phyloP scores from a whole-genome alignment of 2,888 invertebrate genomes.

The Bimastos eiseni region DNA sequence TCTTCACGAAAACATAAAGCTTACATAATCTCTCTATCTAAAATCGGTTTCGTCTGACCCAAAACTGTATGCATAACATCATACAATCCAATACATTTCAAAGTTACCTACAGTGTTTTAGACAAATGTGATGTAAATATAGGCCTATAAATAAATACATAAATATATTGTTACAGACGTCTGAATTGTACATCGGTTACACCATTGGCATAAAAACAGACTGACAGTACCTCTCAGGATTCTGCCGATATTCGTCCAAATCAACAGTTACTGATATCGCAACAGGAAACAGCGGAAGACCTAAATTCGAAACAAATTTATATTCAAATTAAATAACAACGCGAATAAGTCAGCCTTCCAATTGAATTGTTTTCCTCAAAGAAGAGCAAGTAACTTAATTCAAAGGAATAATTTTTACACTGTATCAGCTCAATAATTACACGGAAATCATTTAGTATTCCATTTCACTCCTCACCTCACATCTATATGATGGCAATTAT shows the following conservation, averaged over 20 bases:
- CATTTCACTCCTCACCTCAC: neutral
- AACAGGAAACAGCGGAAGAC: constrained; percentile 24
- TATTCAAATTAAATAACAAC: neutral
- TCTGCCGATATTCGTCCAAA: constrained; percentile 10
- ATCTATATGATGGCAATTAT: neutral
- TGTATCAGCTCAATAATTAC: neutral
- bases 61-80: no score
- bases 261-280: neutral
- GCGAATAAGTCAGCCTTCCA: neutral
- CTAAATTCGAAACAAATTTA: neutral
- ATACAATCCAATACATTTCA: no score
- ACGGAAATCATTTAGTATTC: neutral
- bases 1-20: no score
- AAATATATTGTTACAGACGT: no score
- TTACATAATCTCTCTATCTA: no score
- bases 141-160: no score
- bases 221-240: neutral
- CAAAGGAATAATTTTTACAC: neutral
- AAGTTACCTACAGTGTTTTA: no score
- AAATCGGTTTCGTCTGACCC: no score
- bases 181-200: no score
- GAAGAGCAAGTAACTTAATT: neutral
- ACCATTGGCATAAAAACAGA: neutral
- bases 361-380: neutral
- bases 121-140: no score